Percentiles rank a stretch among this genome's conserved stretches.
Conservation (phyloP, 2,888 invertebrate genomes). For the Hirtodrosophila trivittata region DNA sequence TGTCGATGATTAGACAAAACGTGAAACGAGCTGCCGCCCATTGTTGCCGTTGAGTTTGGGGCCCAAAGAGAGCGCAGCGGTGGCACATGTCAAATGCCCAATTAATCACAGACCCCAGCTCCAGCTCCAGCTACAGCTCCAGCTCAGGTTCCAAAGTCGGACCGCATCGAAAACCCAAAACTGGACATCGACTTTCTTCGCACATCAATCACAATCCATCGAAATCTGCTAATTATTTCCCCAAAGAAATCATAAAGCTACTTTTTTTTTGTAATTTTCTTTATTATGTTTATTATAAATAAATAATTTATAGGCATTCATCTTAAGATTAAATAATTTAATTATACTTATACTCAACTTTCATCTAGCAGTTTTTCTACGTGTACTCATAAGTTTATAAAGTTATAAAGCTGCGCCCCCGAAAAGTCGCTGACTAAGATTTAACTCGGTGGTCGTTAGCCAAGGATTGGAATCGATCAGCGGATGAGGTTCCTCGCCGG, state of each 20-base stretch:
- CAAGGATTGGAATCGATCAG: conserved; percentile 29
- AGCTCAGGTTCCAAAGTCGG: conserved; percentile 2
- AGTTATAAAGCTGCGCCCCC: conserved; percentile 67
- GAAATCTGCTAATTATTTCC: conserved; percentile 48
- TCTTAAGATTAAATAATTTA: conserved; percentile 58
- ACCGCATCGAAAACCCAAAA: too few relatives aligned
- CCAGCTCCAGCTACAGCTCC: not conserved
- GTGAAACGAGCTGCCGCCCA: conserved; percentile 63
- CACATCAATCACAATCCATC: conserved; percentile 53
- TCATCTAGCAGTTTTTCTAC: conserved; percentile 27
- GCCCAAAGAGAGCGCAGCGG: conserved; percentile 50
- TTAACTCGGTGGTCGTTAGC: conserved; percentile 66
- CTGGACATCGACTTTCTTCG: conserved; percentile 54
- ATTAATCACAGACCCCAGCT: conserved; percentile 61
- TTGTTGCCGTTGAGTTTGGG: conserved; percentile 28
- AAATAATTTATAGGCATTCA: conserved; percentile 41
- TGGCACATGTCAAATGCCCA: conserved; percentile 68
- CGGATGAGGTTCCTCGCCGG: conserved; percentile 61
- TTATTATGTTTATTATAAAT: conserved; percentile 38
- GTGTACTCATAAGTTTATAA: conserved; percentile 18
- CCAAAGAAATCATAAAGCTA: conserved; percentile 6
- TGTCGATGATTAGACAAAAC: conserved; percentile 71
- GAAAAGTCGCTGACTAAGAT: conserved; percentile 73
- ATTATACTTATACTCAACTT: conserved; percentile 38
- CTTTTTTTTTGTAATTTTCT: conserved; percentile 3